phyloP scores from a whole-genome alignment of 2,113 vertebrate genomes.

The human region GRCh38 chr6:155659501-155660000 shows the following conservation, averaged over 20 bases:
- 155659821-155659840: background rate
- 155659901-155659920: background rate
- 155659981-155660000: conserved; percentile 16
- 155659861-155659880: background rate
- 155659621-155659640: conserved; percentile 50
- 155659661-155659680: conserved; percentile 49
- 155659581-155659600: background rate
- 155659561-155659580: conserved; percentile 54
- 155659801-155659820: conserved; percentile 64
- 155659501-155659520: conserved; percentile 49
- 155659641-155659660: conserved; percentile 55
- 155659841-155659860: conserved; percentile 45
- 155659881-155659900: conserved; percentile 45
- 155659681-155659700: conserved; percentile 56
- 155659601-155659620: background rate
- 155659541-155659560: conserved; percentile 71
- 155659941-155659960: conserved; percentile 49
- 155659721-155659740: conserved; percentile 48
- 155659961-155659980: conserved; percentile 27
- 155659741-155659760: conserved; percentile 68
- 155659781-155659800: conserved; percentile 45
- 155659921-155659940: conserved; percentile 41
- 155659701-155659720: conserved; percentile 60
- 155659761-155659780: conserved; percentile 61
- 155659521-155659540: conserved; percentile 65